Evolutionary conservation across 2,113 vertebrate species (phyloP).

Genomic region (Thamnaconus septentrionalis): DNA sequence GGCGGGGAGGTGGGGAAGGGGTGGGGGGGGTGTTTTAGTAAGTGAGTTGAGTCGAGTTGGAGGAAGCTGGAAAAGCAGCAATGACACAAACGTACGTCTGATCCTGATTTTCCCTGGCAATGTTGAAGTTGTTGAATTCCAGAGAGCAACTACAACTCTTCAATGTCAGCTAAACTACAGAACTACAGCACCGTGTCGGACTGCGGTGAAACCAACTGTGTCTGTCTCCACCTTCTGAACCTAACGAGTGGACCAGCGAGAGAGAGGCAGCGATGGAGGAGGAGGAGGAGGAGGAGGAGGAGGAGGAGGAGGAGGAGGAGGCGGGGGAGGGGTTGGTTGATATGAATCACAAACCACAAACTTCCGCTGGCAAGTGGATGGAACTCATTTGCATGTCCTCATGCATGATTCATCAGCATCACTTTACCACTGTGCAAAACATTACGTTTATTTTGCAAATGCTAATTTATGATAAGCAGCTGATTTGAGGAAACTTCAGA

Average conservation of each 20-base stretch:
- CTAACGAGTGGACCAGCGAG: no score
- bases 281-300: not conserved
- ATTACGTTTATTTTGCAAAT: conserved; percentile 68
- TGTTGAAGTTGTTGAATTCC: conserved; percentile 26
- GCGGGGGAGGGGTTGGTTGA: not conserved
- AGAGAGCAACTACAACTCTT: conserved; percentile 33
- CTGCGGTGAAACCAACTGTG: conserved; percentile 9
- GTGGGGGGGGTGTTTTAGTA: conserved; percentile 16
- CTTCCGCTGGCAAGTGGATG: conserved; percentile 50
- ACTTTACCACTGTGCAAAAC: conserved; percentile 53
- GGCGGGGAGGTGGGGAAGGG: conserved; percentile 1
- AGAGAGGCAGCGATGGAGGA: no score
- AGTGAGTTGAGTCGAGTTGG: no score
- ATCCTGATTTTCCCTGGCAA: conserved; percentile 49
- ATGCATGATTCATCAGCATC: conserved; percentile 71
- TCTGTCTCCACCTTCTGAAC: no score
- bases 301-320: conserved; percentile 1
- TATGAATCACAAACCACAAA: conserved; percentile 38
- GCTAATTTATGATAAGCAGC: conserved; percentile 75
- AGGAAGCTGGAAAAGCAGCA: conserved; percentile 30
- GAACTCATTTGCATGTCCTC: conserved; percentile 56
- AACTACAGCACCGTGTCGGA: conserved; percentile 1
- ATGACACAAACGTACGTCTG: conserved; percentile 33
- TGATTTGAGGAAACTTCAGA: conserved; percentile 61
- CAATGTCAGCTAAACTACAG: conserved; percentile 24